phyloP scores from a whole-genome alignment of 2,888 invertebrate genomes.

The Seladonia tumulorum region DNA sequence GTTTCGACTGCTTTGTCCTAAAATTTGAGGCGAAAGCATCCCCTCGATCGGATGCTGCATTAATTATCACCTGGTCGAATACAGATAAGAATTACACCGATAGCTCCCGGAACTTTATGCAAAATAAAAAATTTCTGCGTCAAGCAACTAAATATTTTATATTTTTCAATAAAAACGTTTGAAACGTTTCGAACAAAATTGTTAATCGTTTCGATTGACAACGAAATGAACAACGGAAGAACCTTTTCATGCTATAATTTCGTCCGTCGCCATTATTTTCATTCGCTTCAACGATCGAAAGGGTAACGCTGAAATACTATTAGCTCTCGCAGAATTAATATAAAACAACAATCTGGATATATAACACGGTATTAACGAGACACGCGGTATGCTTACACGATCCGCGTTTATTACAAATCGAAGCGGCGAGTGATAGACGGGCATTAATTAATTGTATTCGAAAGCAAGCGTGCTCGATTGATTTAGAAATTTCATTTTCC shows the following conservation, averaged over 20 bases:
- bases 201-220: too few species aligned
- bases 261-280: not conserved
- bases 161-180: too few species aligned
- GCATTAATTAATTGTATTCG: not conserved
- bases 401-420: not conserved
- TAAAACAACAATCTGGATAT: not conserved
- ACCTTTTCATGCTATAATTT: not conserved
- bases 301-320: not conserved
- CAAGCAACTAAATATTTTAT: too few species aligned
- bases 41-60: not conserved
- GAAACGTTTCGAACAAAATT: too few species aligned
- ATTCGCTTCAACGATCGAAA: not conserved
- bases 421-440: not conserved
- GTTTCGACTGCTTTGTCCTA: conserved; percentile 7
- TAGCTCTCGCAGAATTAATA: not conserved
- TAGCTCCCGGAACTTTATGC: too few species aligned
- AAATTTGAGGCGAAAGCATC: not conserved
- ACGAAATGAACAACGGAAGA: not conserved
- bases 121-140: too few species aligned
- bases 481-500: not conserved
- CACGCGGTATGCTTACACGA: not conserved
- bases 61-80: not conserved
- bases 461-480: not conserved
- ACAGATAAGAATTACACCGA: not conserved
- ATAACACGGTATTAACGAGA: not conserved